phyloP scores from a whole-genome alignment of 2,797 vertebrate species.

The Propithecus perrieri region DNA sequence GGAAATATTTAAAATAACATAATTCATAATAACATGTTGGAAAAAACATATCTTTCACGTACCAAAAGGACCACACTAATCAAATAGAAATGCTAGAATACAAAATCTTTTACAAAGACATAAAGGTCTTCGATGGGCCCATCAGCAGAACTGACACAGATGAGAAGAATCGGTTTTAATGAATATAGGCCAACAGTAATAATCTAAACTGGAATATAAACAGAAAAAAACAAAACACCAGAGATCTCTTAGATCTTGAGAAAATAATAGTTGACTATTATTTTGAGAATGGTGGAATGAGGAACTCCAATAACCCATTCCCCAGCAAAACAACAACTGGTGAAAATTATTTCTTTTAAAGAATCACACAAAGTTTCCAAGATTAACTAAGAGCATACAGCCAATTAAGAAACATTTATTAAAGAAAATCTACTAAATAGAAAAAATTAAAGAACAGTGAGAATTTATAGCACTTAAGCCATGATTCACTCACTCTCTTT shows the following conservation, averaged over 20 bases:
- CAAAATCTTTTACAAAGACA: not conserved
- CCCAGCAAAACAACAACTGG: not conserved
- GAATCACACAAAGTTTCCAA: not conserved
- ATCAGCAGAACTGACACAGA: too few relatives aligned
- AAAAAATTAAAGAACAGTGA: not conserved
- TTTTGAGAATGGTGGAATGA: not conserved
- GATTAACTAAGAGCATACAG: not conserved
- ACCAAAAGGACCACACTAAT: not conserved
- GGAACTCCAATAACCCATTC: not conserved
- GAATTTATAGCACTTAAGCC: not conserved
- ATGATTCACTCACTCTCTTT: not conserved
- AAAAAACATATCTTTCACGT: not conserved
- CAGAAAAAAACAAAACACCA: not conserved
- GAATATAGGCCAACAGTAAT: not conserved
- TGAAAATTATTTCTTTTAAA: not conserved
- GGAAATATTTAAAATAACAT: too few relatives aligned
- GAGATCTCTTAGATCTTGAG: not conserved
- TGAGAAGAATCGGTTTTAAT: not conserved
- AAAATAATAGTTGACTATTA: not conserved
- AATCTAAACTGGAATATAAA: not conserved
- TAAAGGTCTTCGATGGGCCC: not conserved
- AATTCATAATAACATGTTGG: not conserved
- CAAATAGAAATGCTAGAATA: not conserved
- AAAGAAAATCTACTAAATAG: not conserved
- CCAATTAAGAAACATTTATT: not conserved